Conservation (phyloP, 2,888 invertebrate species). For the Aplocera efformata region DNA sequence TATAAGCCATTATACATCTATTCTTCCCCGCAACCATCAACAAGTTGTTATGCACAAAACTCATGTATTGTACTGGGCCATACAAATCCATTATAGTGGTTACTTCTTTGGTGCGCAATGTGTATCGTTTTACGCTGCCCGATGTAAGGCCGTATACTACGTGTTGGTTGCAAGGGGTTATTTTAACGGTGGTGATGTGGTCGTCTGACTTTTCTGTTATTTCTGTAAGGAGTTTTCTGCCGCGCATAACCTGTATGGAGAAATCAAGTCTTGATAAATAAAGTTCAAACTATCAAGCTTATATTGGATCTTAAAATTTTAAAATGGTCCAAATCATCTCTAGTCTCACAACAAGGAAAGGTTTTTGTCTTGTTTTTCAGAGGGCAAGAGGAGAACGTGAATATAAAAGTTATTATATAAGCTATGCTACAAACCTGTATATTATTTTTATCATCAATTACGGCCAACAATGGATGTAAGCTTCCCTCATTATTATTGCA, state of each 20-base stretch:
- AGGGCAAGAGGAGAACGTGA: no score
- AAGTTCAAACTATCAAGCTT: no score
- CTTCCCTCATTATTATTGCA: constrained; percentile 54
- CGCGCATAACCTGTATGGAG: constrained; percentile 61
- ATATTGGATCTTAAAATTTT: no score
- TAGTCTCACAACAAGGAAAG: no score
- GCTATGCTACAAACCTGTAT: constrained; percentile 55
- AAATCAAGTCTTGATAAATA: background rate
- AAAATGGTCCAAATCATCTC: no score
- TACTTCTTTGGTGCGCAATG: constrained; percentile 54
- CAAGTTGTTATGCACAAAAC: constrained; percentile 53
- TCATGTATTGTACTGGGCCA: constrained; percentile 63
- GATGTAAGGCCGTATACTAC: constrained; percentile 72
- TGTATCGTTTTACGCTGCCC: constrained; percentile 64
- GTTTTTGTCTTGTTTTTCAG: no score
- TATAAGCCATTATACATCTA: constrained; percentile 64
- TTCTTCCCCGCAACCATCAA: constrained; percentile 67
- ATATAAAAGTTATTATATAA: background rate
- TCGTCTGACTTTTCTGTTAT: constrained; percentile 62
- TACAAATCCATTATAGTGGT: constrained; percentile 61
- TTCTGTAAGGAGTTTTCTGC: constrained; percentile 65
- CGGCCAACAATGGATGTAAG: constrained; percentile 63
- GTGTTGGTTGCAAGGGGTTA: constrained; percentile 74
- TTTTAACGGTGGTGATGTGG: constrained; percentile 65
- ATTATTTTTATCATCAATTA: constrained; percentile 70